A percentile compares a stretch with the other conserved stretches of the same genome.
These are phyloP conservation scores for pig (Sus scrofa) DNA, from an alignment of 2,113 vertebrate genomes.

Conservation along the genomic window DNA sequence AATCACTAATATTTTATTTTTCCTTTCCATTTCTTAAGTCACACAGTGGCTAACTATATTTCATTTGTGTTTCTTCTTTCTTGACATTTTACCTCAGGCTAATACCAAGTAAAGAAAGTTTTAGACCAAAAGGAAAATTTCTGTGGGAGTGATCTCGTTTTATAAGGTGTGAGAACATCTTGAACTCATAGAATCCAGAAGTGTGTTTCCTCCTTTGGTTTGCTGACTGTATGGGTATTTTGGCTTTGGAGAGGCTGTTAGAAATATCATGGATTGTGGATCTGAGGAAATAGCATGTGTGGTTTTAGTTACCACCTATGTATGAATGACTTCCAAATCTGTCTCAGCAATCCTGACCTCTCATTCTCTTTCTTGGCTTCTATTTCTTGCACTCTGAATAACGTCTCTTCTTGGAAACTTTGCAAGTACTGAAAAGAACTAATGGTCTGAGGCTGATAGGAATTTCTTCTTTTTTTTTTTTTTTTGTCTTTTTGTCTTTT, in stretches of 20 bases:
- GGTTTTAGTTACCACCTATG: constrained; percentile 73
- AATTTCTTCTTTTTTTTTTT: too few relatives aligned
- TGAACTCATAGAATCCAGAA: constrained; percentile 74
- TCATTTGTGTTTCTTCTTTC: constrained; percentile 53
- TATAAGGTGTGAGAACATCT: constrained; percentile 79
- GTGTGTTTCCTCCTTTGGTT: constrained; percentile 60
- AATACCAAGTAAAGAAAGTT: constrained; percentile 71
- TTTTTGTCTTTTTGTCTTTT: too few relatives aligned
- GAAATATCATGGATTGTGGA: constrained; percentile 58
- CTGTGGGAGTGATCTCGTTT: constrained; percentile 68
- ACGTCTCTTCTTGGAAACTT: constrained; percentile 47
- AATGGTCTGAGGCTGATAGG: not conserved
- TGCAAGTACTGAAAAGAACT: not conserved
- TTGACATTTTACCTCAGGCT: constrained; percentile 53
- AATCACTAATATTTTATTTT: constrained; percentile 10
- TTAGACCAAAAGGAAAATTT: constrained; percentile 67
- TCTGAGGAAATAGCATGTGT: constrained; percentile 68
- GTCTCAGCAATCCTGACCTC: not conserved
- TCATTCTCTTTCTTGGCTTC: constrained; percentile 27
- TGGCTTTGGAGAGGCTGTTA: constrained; percentile 56
- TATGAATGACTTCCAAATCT: constrained; percentile 56
- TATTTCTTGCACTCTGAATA: constrained; percentile 44
- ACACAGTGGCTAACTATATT: constrained; percentile 52
- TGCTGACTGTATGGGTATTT: constrained; percentile 68
- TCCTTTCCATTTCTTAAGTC: constrained; percentile 7